A percentile compares a stretch with the other conserved stretches of the same genome.
These are phyloP conservation scores for Mystacides longicornis DNA, from an alignment of 2,888 invertebrate genomes.

Conservation along the genomic window DNA sequence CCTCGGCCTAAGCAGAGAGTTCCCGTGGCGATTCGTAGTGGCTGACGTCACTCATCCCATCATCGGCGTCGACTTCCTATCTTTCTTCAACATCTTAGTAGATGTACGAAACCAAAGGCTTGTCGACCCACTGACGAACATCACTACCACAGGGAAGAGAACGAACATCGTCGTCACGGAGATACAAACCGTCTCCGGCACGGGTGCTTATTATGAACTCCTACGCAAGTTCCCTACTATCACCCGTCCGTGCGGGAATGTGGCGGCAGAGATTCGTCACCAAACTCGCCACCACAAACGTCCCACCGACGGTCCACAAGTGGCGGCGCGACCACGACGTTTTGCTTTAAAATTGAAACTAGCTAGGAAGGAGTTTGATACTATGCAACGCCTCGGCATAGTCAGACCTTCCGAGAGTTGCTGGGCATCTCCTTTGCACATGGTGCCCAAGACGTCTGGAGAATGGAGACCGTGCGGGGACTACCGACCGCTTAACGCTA, in stretches of 20 bases:
- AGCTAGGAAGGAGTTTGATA: slow-evolving; percentile 17
- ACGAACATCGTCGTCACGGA: background rate
- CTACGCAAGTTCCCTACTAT: background rate
- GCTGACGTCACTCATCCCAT: background rate
- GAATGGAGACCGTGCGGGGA: slow-evolving; percentile 29
- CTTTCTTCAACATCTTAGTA: background rate
- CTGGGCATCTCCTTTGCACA: slow-evolving; percentile 32
- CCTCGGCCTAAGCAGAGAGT: background rate
- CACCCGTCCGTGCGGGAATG: background rate
- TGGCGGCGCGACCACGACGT: slow-evolving; percentile 17
- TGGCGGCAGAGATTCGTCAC: slow-evolving; percentile 1
- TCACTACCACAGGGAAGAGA: no score
- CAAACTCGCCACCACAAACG: slow-evolving; percentile 19
- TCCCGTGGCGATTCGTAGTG: background rate
- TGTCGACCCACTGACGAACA: background rate
- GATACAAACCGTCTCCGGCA: background rate
- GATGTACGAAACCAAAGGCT: background rate
- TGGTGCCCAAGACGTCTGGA: slow-evolving; percentile 23
- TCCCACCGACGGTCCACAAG: slow-evolving; percentile 20
- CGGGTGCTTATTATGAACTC: background rate
- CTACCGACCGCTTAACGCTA: slow-evolving; percentile 31
- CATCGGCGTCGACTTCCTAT: background rate
- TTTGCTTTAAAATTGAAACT: slow-evolving; percentile 14
- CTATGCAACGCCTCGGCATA: slow-evolving; percentile 30
- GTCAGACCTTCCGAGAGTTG: slow-evolving; percentile 30